phyloP scores from a whole-genome alignment of 1,140 invertebrate genomes.

The Ips nitidus region DNA sequence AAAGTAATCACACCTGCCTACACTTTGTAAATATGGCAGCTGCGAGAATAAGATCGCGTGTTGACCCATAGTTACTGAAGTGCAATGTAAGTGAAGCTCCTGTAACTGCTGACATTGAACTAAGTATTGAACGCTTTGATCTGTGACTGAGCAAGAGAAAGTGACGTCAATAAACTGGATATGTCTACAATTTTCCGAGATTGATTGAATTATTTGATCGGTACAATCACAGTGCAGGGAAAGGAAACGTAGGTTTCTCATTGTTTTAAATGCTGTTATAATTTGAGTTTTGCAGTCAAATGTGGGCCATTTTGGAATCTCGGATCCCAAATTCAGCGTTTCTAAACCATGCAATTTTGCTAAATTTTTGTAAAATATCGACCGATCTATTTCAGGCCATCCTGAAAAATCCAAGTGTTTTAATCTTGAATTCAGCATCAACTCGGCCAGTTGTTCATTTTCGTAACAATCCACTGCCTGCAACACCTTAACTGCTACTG shows the following conservation, averaged over 20 bases:
- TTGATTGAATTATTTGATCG: slow-evolving; percentile 63
- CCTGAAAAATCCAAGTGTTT: slow-evolving; percentile 62
- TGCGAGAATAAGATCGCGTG: slow-evolving; percentile 63
- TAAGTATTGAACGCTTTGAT: slow-evolving; percentile 63
- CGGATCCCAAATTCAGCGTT: slow-evolving; percentile 68
- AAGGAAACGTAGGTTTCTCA: slow-evolving; percentile 63
- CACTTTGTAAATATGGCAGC: slow-evolving; percentile 63
- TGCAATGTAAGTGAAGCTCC: slow-evolving; percentile 65
- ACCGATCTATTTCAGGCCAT: slow-evolving; percentile 71
- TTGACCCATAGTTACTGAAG: slow-evolving; percentile 63
- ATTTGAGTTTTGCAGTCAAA: slow-evolving; percentile 59
- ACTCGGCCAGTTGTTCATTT: slow-evolving; percentile 64
- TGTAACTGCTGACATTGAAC: slow-evolving; percentile 60
- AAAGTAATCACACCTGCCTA: slow-evolving; percentile 70
- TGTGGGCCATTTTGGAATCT: slow-evolving; percentile 57
- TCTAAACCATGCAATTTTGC: slow-evolving; percentile 62
- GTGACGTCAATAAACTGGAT: slow-evolving; percentile 66
- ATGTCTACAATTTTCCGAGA: slow-evolving; percentile 61
- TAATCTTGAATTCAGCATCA: slow-evolving; percentile 63
- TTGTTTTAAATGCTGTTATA: slow-evolving; percentile 51
- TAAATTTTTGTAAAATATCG: slow-evolving; percentile 67
- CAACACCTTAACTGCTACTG: slow-evolving; percentile 61
- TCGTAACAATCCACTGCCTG: slow-evolving; percentile 62
- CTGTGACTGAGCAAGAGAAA: slow-evolving; percentile 68
- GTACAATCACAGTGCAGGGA: slow-evolving; percentile 72